phyloP scores from a whole-genome alignment of 2,888 invertebrate species.

The Oligia strigilis region DNA sequence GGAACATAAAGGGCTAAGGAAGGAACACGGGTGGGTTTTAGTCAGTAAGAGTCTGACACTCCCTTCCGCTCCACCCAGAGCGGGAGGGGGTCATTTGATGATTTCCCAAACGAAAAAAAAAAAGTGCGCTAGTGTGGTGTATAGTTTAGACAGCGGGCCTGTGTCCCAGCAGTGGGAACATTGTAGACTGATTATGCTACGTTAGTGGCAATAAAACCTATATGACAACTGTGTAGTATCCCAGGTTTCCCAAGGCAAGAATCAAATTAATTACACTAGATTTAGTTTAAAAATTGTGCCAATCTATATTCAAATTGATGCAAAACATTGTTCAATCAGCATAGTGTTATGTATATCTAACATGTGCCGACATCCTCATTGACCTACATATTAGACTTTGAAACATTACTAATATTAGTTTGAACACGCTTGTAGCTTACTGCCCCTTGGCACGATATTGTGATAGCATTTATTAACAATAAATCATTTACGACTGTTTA shows the following conservation, averaged over 20 bases:
- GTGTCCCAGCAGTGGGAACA: too few relatives aligned
- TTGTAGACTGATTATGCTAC: too few relatives aligned
- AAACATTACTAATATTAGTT: conserved; percentile 45
- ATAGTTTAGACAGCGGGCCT: too few relatives aligned
- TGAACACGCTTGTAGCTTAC: conserved; percentile 43
- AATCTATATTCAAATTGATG: conserved; percentile 2
- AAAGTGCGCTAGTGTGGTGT: too few relatives aligned
- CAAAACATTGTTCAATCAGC: conserved; percentile 14
- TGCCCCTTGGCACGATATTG: conserved; percentile 49
- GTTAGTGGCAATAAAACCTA: background rate
- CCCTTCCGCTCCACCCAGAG: too few relatives aligned
- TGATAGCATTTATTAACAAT: conserved; percentile 55
- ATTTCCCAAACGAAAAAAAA: too few relatives aligned
- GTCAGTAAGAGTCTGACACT: too few relatives aligned
- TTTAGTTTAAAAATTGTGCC: background rate
- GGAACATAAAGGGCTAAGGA: too few relatives aligned
- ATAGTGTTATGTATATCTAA: conserved; percentile 11
- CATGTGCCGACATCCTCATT: conserved; percentile 46
- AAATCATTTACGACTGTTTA: conserved; percentile 49
- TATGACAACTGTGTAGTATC: too few relatives aligned
- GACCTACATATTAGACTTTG: conserved; percentile 47
- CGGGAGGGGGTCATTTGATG: too few relatives aligned
- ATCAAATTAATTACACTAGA: background rate
- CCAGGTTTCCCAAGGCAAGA: background rate
- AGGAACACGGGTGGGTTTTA: too few relatives aligned